Conservation (phyloP, 2,888 invertebrate genomes). For the Zygothrica quintamaculata region DNA sequence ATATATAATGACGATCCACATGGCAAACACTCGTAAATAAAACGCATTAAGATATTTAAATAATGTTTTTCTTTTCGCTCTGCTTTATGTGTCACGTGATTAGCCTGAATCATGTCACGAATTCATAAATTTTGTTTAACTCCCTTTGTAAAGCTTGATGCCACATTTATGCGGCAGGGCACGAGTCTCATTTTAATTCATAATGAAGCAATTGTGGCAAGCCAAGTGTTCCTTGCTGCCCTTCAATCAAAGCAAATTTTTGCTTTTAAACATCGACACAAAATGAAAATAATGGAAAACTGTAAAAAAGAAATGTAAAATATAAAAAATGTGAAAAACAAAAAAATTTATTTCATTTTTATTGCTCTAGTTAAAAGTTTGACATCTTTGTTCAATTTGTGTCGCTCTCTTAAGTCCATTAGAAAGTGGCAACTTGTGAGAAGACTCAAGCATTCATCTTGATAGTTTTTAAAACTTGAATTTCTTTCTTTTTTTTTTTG, state of each 20-base stretch:
- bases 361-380: background rate
- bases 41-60: conserved; percentile 79
- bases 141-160: conserved; percentile 15
- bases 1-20: conserved; percentile 43
- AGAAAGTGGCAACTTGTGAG: conserved; percentile 8
- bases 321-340: no score
- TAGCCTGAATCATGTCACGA: conserved; percentile 71
- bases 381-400: conserved; percentile 6
- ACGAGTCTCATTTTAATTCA: conserved; percentile 29
- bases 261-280: background rate
- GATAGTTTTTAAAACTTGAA: conserved; percentile 42
- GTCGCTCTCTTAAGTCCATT: conserved; percentile 27
- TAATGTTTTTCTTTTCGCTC: conserved; percentile 55
- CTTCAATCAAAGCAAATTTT: no score
- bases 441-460: conserved; percentile 37
- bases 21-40: conserved; percentile 73
- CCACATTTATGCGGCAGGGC: conserved; percentile 16
- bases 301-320: no score
- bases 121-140: conserved; percentile 71
- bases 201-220: conserved; percentile 45
- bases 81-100: conserved; percentile 64
- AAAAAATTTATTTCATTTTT: background rate
- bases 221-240: conserved; percentile 23
- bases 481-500: no score
- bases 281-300: no score